These are phyloP conservation scores for Drosophila nigromelanica DNA, from an alignment of 1,140 invertebrate species.

Conservation along the genomic window DNA sequence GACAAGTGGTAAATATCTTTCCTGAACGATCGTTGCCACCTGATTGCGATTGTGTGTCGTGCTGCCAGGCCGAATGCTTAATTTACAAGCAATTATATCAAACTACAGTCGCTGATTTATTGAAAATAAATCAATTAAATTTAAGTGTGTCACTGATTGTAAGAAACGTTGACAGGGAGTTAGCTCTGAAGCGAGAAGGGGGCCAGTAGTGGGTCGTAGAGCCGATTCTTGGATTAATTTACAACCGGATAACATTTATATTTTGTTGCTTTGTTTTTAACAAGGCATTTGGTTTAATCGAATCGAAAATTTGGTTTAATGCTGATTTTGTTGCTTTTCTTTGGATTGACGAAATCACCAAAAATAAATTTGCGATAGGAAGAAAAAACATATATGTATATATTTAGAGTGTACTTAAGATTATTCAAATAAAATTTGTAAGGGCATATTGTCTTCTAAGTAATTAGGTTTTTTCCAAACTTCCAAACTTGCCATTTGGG, in stretches of 20 bases:
- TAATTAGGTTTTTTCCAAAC: no score
- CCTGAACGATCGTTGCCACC: slow-evolving; percentile 18
- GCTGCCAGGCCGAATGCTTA: slow-evolving; percentile 44
- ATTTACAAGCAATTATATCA: slow-evolving; percentile 83
- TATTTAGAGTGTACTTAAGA: no score
- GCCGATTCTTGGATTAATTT: slow-evolving; percentile 37
- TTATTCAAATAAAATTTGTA: no score
- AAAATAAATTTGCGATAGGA: no score
- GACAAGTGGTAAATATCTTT: slow-evolving; percentile 1
- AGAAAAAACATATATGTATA: no score
- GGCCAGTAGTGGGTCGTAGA: not conserved
- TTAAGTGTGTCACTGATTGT: slow-evolving; percentile 81
- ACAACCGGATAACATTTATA: slow-evolving; percentile 26
- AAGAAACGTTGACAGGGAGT: slow-evolving; percentile 27
- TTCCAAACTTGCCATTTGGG: no score
- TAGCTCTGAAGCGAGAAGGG: not conserved
- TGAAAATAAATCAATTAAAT: slow-evolving; percentile 81
- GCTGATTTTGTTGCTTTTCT: not conserved
- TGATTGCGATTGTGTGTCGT: slow-evolving; percentile 36
- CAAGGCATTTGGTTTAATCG: slow-evolving; percentile 11
- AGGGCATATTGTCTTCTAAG: no score
- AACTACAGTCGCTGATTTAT: slow-evolving; percentile 74
- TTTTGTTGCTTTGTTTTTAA: slow-evolving; percentile 5
- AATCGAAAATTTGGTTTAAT: not conserved
- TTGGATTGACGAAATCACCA: not conserved